Conservation (phyloP, 2,113 vertebrate genomes). For the Empidonax traillii region DNA sequence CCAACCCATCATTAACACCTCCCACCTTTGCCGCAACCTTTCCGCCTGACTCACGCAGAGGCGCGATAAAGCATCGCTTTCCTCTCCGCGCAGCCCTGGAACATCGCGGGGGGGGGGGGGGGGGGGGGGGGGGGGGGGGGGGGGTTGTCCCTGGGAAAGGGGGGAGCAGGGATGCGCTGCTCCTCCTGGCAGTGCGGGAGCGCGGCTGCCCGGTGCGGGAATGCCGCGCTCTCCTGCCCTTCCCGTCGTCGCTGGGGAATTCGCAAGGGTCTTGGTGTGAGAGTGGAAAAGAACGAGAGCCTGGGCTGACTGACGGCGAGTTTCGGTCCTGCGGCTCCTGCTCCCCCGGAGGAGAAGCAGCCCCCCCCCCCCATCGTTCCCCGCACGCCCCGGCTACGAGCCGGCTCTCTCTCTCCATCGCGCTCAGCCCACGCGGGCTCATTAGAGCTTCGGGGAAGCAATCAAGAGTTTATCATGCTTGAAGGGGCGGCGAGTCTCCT, state of each 20-base stretch:
- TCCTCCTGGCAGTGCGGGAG: neutral
- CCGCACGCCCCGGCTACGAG: neutral
- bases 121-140: neutral
- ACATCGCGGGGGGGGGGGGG: neutral
- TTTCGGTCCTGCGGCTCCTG: neutral
- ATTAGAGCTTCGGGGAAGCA: slow-evolving; percentile 69
- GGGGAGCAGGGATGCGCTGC: neutral
- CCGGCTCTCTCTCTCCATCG: slow-evolving; percentile 13
- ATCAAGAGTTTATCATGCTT: slow-evolving; percentile 75
- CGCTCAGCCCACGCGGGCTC: slow-evolving; percentile 48
- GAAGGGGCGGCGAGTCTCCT: slow-evolving; percentile 67
- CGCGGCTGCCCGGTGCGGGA: neutral
- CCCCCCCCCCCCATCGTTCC: neutral
- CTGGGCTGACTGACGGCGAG: too few species aligned
- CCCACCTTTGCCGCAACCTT: slow-evolving; percentile 47
- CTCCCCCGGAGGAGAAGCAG: neutral
- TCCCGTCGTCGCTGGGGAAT: neutral
- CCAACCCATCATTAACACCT: slow-evolving; percentile 59
- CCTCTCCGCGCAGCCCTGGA: neutral
- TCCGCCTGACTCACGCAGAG: slow-evolving; percentile 38
- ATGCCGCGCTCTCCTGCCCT: neutral
- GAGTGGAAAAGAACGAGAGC: neutral
- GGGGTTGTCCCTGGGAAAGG: neutral
- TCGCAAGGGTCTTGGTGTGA: fast-evolving
- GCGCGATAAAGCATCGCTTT: slow-evolving; percentile 32